Evolutionary conservation across 2,888 invertebrate genomes (phyloP).

Genomic region (Erpobdella octoculata): DNA sequence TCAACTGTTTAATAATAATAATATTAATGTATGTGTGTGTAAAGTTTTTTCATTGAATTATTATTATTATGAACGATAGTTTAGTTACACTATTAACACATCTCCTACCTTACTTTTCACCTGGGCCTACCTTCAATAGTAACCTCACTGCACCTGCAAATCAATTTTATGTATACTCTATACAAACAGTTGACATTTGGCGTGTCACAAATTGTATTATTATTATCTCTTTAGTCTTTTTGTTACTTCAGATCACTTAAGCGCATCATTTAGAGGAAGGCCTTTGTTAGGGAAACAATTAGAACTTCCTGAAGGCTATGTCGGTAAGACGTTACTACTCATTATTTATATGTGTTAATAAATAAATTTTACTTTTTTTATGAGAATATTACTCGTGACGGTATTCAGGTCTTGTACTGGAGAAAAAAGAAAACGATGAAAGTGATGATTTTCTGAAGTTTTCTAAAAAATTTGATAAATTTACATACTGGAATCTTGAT

Average conservation of each 20-base stretch:
- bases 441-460: not conserved
- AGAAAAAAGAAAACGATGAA: conserved; percentile 5
- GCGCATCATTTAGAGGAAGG: conserved; percentile 24
- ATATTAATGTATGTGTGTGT: too few species aligned
- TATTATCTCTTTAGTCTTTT: not conserved
- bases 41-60: too few species aligned
- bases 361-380: not conserved
- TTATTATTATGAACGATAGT: not conserved
- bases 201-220: too few species aligned
- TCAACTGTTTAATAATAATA: not conserved
- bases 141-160: too few species aligned
- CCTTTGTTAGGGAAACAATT: conserved; percentile 12
- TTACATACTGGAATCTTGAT: conserved; percentile 27
- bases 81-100: not conserved
- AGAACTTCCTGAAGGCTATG: conserved; percentile 16
- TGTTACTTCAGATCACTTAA: not conserved
- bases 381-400: not conserved
- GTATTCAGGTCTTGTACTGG: conserved; percentile 2
- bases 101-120: not conserved
- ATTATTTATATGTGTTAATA: not conserved
- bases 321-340: conserved; percentile 6
- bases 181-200: not conserved
- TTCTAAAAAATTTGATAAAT: conserved; percentile 18
- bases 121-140: not conserved
- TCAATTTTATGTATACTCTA: not conserved